A percentile compares a stretch with the other conserved stretches of the same genome.
phyloP scores from a whole-genome alignment of 2,888 invertebrate species.

The Watsonalla binaria region DNA sequence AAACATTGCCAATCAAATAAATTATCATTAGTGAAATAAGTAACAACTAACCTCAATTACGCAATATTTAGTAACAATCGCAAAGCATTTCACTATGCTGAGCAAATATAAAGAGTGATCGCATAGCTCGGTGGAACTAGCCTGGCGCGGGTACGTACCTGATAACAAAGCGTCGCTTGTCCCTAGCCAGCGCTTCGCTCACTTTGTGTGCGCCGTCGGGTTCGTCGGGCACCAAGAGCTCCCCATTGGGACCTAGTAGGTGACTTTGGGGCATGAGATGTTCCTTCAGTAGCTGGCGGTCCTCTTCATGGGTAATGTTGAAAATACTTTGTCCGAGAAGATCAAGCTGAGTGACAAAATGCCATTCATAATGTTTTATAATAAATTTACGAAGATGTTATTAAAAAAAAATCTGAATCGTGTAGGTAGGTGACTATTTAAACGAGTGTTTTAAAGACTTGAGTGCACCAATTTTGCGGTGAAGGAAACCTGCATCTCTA shows the following conservation, averaged over 20 bases:
- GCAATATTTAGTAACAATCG: background rate
- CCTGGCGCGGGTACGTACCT: constrained; percentile 34
- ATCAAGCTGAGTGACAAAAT: constrained; percentile 81
- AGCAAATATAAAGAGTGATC: background rate
- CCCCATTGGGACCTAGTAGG: constrained; percentile 71
- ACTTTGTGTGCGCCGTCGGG: constrained; percentile 31
- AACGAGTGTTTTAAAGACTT: too few relatives aligned
- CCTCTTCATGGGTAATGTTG: constrained; percentile 88
- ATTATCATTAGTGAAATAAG: background rate
- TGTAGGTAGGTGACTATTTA: too few relatives aligned
- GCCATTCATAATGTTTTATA: too few relatives aligned
- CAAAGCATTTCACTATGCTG: background rate
- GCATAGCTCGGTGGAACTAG: background rate
- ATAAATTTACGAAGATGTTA: too few relatives aligned
- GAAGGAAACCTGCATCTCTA: too few relatives aligned
- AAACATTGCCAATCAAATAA: too few relatives aligned
- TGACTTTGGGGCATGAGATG: constrained; percentile 79
- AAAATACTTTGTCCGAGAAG: constrained; percentile 91
- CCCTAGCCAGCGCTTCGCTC: constrained; percentile 35
- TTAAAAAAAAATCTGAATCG: too few relatives aligned
- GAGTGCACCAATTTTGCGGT: background rate
- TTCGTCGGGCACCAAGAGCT: constrained; percentile 67
- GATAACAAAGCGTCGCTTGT: constrained; percentile 46
- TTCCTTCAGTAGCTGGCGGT: constrained; percentile 84
- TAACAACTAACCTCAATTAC: background rate